Conservation (phyloP, 2,113 vertebrate species). For the Anas platyrhynchos region DNA sequence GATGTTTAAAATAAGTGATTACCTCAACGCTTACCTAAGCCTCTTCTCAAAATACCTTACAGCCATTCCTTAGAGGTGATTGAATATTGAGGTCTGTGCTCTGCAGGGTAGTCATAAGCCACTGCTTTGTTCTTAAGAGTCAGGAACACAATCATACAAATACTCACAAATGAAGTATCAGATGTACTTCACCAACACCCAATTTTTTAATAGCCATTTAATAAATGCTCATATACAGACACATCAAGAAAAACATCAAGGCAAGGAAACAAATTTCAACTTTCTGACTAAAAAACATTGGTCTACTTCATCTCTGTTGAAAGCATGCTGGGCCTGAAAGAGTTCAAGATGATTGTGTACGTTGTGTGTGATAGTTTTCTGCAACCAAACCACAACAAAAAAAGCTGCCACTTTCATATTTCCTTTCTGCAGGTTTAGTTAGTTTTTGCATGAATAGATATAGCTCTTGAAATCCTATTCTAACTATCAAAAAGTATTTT, state of each 20-base stretch:
- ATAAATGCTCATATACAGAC: neutral
- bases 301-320: neutral
- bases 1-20: slow-evolving; percentile 4
- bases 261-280: neutral
- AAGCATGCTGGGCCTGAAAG: neutral
- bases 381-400: slow-evolving; percentile 30
- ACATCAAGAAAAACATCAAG: neutral
- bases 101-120: neutral
- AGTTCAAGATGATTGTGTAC: neutral
- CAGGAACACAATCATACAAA: neutral
- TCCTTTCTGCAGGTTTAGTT: neutral
- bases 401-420: neutral
- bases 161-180: neutral
- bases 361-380: neutral
- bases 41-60: slow-evolving; percentile 5
- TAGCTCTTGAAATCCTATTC: neutral
- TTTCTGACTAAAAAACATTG: neutral
- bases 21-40: neutral
- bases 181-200: neutral
- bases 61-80: neutral
- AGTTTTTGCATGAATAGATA: slow-evolving; percentile 22
- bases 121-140: neutral
- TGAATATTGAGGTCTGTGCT: neutral
- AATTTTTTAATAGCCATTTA: neutral
- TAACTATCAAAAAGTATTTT: neutral